Evolutionary conservation across 2,113 vertebrate species (phyloP), one percentile per base, ranked within the genome.

Genomic region (Tautogolabrus adspersus): DNA sequence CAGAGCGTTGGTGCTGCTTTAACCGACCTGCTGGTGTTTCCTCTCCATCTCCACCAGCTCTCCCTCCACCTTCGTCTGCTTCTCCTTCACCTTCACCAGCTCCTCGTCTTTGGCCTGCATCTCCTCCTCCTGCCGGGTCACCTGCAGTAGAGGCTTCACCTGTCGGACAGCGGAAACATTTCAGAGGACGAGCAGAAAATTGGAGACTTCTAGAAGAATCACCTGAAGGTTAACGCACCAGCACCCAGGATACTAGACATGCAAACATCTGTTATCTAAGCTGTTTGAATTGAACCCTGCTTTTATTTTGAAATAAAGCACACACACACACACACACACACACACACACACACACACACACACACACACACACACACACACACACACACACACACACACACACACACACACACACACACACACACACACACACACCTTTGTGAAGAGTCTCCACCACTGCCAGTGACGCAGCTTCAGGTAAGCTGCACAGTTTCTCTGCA

Each of bases 391-490:
- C n/a, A n/a, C n/a, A n/a, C n/a, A n/a, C n/a, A n/a, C n/a, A n/a
- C n/a, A n/a, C n/a, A n/a, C n/a, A n/a, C n/a, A n/a, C n/a, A n/a
- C n/a, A n/a, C n/a, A n/a, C n/a, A n/a, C n/a, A n/a, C n/a, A n/a
- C n/a, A n/a, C n/a, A n/a, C n/a, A n/a, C n/a, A n/a, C n/a, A n/a
- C 76, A 11, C 59, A 92, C 98, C 97, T 99, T 99, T 0, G 98
- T 99, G 94, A 99, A 99, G 64, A 99, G 96, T 21, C 97, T 95
- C 98, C 98, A 99, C 98, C 98, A 99, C 91, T 99, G 98, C 98
- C 98, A 99, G 89, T 99, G 97, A 38, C 97, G 95, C 23, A 99
- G 93, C 70, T 99, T 99, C 71, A 99, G 79, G 87, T 99, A 99
- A 0, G 98, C 98, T 0, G 97, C 97, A 2, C 98, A 99, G 92